phyloP scores from a whole-genome alignment of 2,888 invertebrate genomes.

The Phoronis australis region DNA sequence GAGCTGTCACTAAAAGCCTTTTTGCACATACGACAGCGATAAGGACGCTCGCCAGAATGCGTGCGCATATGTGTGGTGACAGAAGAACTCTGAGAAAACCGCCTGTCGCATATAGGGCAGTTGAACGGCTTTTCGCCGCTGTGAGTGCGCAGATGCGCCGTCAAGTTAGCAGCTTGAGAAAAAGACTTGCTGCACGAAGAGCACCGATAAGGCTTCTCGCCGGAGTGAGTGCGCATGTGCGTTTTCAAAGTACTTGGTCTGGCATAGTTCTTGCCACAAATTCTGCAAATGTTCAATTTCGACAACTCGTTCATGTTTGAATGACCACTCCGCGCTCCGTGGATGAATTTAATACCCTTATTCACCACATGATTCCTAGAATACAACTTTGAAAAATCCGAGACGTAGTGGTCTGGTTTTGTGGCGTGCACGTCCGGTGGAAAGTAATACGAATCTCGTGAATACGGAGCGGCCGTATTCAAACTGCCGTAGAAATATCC shows the following conservation, averaged over 20 bases:
- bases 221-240: conserved; percentile 91
- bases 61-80: conserved; percentile 99
- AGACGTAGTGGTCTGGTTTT: too few relatives aligned
- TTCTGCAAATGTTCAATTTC: conserved; percentile 73
- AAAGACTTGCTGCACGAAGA: conserved; percentile 83
- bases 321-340: too few relatives aligned
- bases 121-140: conserved; percentile 97
- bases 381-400: too few relatives aligned
- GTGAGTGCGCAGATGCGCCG: conserved; percentile 93
- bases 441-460: too few relatives aligned
- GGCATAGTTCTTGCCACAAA: conserved; percentile 93
- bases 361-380: too few relatives aligned
- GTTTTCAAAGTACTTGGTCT: conserved; percentile 95
- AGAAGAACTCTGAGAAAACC: conserved; percentile 88
- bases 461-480: too few relatives aligned
- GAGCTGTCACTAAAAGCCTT: conserved; percentile 99
- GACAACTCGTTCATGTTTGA: conserved; percentile 9
- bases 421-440: too few relatives aligned
- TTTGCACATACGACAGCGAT: conserved; percentile 90
- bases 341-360: too few relatives aligned
- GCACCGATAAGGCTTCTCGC: conserved; percentile 77
- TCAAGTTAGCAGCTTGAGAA: conserved; percentile 96
- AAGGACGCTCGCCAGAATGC: conserved; percentile 99
- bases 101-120: conserved; percentile 92
- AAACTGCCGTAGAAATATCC: too few relatives aligned